phyloP scores from a whole-genome alignment of 2,113 vertebrate species.

The Chitala chitala region DNA sequence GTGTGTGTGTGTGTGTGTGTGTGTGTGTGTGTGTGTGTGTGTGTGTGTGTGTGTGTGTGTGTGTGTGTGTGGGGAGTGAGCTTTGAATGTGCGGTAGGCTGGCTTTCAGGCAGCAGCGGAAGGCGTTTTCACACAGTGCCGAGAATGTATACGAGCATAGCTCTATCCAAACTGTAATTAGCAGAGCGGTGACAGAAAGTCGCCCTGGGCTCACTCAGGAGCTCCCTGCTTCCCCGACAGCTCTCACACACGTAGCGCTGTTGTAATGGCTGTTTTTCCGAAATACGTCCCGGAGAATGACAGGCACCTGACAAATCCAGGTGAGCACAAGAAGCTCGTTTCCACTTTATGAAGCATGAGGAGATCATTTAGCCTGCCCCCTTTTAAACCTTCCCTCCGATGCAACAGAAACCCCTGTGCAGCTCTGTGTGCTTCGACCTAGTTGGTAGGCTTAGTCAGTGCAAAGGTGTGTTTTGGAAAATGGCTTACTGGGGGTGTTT shows the following conservation, averaged over 20 bases:
- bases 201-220: conserved; percentile 10
- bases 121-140: not conserved
- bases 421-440: not conserved
- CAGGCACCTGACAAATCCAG: conserved; percentile 23
- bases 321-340: not conserved
- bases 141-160: not conserved
- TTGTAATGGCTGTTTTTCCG: conserved; percentile 6
- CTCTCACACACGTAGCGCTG: not conserved
- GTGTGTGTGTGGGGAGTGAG: not conserved
- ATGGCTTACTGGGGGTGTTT: no score
- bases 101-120: no score
- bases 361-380: conserved; percentile 55
- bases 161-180: conserved; percentile 5
- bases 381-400: conserved; percentile 36
- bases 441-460: no score
- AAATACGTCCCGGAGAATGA: conserved; percentile 42
- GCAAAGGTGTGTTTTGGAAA: no score
- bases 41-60: no score
- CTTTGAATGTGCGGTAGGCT: not conserved
- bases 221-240: not conserved
- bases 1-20: no score
- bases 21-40: no score
- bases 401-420: conserved; percentile 26
- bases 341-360: conserved; percentile 45
- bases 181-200: conserved; percentile 11